Conservation (phyloP, 2,888 invertebrate species). For the Rhynchonema sp. region DNA sequence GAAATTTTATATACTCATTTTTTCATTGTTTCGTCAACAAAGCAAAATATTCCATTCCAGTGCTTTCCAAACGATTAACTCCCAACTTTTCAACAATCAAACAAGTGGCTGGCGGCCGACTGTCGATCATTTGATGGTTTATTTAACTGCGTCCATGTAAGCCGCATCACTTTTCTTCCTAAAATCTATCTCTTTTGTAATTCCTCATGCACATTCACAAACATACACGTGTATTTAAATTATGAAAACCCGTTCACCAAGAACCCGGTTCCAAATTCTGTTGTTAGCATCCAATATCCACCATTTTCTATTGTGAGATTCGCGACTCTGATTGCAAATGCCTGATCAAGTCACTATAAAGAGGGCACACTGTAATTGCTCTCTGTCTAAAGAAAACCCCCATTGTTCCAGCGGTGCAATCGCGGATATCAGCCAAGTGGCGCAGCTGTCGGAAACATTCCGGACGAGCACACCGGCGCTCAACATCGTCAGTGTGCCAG, state of each 20-base stretch:
- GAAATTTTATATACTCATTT: too few species aligned
- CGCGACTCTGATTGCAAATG: too few species aligned
- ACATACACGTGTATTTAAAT: too few species aligned
- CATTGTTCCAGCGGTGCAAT: not conserved
- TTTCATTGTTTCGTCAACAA: too few species aligned
- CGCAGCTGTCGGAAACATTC: not conserved
- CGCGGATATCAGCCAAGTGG: not conserved
- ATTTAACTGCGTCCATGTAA: not conserved
- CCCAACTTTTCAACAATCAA: not conserved
- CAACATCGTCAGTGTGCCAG: not conserved
- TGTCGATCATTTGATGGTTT: not conserved
- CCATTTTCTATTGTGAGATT: too few species aligned
- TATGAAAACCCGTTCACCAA: too few species aligned
- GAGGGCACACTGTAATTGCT: not conserved
- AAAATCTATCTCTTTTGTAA: too few species aligned
- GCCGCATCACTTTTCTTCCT: not conserved
- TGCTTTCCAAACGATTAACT: not conserved
- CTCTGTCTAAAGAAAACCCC: not conserved
- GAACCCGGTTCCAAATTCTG: too few species aligned
- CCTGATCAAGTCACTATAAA: too few species aligned
- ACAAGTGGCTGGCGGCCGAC: not conserved
- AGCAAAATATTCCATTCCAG: too few species aligned
- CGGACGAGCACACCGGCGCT: not conserved
- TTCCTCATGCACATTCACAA: too few species aligned
- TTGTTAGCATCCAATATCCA: too few species aligned